A percentile compares a stretch with the other conserved stretches of the same genome.
phyloP scores from a whole-genome alignment of 2,797 vertebrate species.

The Micropoecilia bifurca region DNA sequence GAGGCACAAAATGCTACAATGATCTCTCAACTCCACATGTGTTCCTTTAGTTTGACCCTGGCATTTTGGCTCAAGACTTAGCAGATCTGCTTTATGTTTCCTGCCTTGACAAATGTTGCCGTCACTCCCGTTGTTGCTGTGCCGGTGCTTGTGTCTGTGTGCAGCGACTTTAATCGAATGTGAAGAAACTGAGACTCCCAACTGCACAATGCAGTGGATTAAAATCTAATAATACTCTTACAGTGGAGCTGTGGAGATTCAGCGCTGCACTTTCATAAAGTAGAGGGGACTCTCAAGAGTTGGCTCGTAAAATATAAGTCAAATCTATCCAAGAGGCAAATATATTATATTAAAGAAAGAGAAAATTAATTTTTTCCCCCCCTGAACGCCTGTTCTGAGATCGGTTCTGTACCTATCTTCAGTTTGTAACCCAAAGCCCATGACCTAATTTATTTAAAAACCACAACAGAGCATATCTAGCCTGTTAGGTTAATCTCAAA shows the following conservation, averaged over 20 bases:
- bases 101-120: constrained; percentile 1
- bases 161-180: constrained; percentile 20
- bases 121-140: constrained; percentile 10
- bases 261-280: constrained; percentile 14
- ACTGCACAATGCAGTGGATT: constrained; percentile 25
- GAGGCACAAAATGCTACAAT: constrained; percentile 47
- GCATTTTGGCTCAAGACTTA: constrained; percentile 27
- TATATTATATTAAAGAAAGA: neutral
- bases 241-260: constrained; percentile 16
- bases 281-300: constrained; percentile 16
- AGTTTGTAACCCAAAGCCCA: neutral
- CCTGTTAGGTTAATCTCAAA: neutral
- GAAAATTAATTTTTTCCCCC: neutral
- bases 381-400: neutral
- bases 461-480: neutral
- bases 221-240: constrained; percentile 25
- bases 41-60: constrained; percentile 45
- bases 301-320: neutral
- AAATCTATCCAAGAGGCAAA: constrained; percentile 10
- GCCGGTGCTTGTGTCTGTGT: neutral
- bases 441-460: neutral
- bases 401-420: neutral
- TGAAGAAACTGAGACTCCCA: constrained; percentile 16
- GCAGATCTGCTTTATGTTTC: constrained; percentile 17
- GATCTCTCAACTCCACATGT: constrained; percentile 27